phyloP scores from a whole-genome alignment of 2,113 vertebrate genomes.

The Parus major region DNA sequence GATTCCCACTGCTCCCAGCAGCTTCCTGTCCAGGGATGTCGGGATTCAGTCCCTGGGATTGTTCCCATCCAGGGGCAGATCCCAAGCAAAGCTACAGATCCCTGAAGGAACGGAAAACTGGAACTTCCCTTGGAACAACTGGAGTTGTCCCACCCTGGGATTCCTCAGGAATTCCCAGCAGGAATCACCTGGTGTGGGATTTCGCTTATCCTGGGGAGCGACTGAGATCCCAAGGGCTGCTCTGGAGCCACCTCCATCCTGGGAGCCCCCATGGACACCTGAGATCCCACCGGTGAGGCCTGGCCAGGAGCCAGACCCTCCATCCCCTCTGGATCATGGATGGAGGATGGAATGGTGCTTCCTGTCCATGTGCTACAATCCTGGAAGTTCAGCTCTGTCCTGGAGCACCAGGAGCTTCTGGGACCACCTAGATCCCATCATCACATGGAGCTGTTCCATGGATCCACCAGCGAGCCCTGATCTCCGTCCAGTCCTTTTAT shows the following conservation, averaged over 20 bases:
- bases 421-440: not conserved
- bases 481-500: not conserved
- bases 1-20: not conserved
- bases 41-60: not conserved
- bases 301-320: not conserved
- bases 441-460: not conserved
- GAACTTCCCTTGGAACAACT: not conserved
- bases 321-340: not conserved
- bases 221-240: not conserved
- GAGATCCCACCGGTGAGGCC: not conserved
- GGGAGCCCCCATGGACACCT: not conserved
- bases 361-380: accelerated
- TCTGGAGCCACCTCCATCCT: not conserved
- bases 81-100: not conserved
- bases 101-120: accelerated
- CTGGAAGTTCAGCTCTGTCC: not conserved
- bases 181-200: not conserved
- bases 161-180: not conserved
- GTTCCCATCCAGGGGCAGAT: not conserved
- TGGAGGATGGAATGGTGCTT: not conserved
- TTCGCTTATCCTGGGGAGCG: accelerated
- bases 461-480: not conserved
- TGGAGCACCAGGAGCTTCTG: not conserved
- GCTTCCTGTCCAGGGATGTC: not conserved
- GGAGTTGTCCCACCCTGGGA: not conserved